phyloP scores from a whole-genome alignment of 2,113 vertebrate genomes.

The Labeo catla region DNA sequence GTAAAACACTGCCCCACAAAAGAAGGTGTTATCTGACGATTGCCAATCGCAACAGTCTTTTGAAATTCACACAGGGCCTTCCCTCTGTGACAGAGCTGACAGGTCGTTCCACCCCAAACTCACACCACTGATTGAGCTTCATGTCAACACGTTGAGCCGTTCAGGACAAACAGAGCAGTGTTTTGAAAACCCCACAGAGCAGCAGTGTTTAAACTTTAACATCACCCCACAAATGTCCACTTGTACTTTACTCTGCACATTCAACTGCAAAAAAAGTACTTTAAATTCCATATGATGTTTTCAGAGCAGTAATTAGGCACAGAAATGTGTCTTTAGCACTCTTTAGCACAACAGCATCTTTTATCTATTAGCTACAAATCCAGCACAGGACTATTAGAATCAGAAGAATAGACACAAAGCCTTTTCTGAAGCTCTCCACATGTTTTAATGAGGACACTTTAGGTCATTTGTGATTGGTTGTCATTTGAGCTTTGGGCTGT shows the following conservation, averaged over 20 bases:
- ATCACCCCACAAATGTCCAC: not conserved
- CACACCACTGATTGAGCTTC: not conserved
- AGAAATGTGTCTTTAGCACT: not conserved
- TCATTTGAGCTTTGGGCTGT: not conserved
- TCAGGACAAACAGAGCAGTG: not conserved
- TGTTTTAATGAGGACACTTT: not conserved
- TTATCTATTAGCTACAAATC: not conserved
- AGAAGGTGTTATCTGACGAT: no score
- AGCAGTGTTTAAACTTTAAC: not conserved
- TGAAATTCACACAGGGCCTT: not conserved
- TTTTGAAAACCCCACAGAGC: not conserved
- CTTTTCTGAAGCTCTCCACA: not conserved
- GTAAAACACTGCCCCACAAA: not conserved
- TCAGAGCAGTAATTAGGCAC: not conserved
- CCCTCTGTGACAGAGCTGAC: not conserved
- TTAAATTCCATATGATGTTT: not conserved
- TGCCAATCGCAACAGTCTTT: not conserved
- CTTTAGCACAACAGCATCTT: not conserved
- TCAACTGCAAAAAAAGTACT: not conserved
- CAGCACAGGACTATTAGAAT: not conserved
- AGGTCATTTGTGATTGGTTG: slow-evolving; percentile 7
- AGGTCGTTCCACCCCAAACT: not conserved
- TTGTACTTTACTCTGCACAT: not conserved
- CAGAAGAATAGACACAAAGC: not conserved
- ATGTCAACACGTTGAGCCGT: not conserved